phyloP scores from a whole-genome alignment of 2,113 vertebrate species.

The Emydura subglobosa region DNA sequence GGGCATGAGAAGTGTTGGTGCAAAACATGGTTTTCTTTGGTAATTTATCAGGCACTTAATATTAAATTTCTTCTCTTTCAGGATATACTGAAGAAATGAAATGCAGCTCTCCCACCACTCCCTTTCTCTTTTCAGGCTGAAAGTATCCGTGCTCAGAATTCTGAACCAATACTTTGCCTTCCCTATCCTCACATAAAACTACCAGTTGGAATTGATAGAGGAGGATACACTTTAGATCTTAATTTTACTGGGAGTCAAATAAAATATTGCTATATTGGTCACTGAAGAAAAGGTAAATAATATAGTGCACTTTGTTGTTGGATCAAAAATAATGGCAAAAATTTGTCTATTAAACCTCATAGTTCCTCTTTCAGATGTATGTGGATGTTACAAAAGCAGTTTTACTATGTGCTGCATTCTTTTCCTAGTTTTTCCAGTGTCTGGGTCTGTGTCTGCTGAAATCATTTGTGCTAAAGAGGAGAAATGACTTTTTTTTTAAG shows the following conservation, averaged over 20 bases:
- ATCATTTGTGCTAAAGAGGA: not conserved
- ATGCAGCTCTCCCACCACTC: not conserved
- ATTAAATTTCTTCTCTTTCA: not conserved
- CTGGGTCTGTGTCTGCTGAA: fast-evolving
- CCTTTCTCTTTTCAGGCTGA: not conserved
- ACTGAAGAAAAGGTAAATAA: not conserved
- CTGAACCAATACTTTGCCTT: not conserved
- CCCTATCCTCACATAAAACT: not conserved
- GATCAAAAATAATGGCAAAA: not conserved
- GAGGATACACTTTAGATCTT: not conserved
- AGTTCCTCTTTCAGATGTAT: not conserved
- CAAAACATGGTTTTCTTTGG: not conserved
- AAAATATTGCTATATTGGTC: not conserved
- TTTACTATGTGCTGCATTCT: not conserved
- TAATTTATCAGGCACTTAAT: not conserved
- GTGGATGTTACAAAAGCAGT: not conserved
- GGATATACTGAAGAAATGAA: fast-evolving
- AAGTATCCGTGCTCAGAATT: not conserved
- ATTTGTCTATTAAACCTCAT: not conserved
- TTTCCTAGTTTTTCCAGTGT: not conserved
- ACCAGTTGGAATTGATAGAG: not conserved
- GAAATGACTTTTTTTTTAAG: not conserved
- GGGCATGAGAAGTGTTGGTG: not conserved
- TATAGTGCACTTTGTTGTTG: fast-evolving
- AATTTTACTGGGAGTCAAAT: slow-evolving; percentile 14